These are phyloP conservation scores for Dasypolia templi DNA, from an alignment of 2,888 invertebrate genomes.

Conservation along the genomic window DNA sequence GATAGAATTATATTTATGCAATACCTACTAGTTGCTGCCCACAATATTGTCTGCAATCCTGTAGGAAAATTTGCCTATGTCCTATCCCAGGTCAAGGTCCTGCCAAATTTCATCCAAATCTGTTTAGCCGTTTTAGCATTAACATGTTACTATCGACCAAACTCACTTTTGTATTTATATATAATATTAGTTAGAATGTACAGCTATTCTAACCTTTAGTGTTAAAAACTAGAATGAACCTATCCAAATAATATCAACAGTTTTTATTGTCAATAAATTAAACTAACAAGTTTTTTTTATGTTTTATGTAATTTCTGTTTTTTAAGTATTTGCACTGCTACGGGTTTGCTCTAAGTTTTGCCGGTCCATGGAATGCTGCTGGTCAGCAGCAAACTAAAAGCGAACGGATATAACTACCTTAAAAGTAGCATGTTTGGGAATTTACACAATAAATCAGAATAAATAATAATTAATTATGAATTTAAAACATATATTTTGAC, in stretches of 20 bases:
- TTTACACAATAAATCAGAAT: background rate
- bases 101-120: background rate
- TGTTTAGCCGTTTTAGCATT: background rate
- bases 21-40: background rate
- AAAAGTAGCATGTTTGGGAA: background rate
- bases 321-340: background rate
- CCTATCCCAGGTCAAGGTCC: background rate
- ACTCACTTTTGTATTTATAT: background rate
- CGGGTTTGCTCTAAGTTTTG: too few relatives aligned
- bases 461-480: too few relatives aligned
- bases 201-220: conserved; percentile 6
- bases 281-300: background rate
- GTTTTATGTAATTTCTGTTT: background rate
- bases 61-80: background rate
- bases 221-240: background rate
- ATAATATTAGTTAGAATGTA: background rate
- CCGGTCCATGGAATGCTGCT: too few relatives aligned
- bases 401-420: too few relatives aligned
- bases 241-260: background rate
- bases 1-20: background rate
- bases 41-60: background rate
- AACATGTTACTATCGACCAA: background rate
- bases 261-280: background rate
- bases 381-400: too few relatives aligned
- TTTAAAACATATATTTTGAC: too few relatives aligned